These are phyloP conservation scores for Sinocyclocheilus anshuiensis DNA, from an alignment of 2,113 vertebrate genomes.

Conservation along the genomic window DNA sequence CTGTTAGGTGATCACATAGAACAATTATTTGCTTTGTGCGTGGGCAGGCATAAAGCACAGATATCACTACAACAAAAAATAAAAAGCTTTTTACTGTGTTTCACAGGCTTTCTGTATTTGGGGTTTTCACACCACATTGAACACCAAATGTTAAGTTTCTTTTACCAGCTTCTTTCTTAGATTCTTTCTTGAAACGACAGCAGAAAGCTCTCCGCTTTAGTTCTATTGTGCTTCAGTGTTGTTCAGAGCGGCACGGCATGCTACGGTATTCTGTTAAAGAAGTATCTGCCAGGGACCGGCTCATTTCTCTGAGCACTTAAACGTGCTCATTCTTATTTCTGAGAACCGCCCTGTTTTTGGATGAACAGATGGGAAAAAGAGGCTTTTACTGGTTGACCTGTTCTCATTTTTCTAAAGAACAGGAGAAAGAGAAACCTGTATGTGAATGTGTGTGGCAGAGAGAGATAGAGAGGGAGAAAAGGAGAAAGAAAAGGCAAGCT, in stretches of 20 bases:
- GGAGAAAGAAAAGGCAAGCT: neutral
- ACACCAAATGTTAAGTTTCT: conserved; percentile 13
- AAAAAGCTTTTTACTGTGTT: neutral
- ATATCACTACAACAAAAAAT: conserved; percentile 11
- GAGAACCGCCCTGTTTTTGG: neutral
- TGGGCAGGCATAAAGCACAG: neutral
- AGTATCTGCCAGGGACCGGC: conserved; percentile 7
- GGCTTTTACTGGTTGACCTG: conserved; percentile 24
- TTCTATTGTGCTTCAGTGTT: conserved; percentile 6
- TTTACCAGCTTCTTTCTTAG: neutral
- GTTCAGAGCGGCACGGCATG: neutral
- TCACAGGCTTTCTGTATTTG: conserved; percentile 18
- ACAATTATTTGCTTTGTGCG: conserved; percentile 32
- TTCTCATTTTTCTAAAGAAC: conserved; percentile 20
- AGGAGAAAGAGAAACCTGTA: neutral
- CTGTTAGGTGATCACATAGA: conserved; percentile 20
- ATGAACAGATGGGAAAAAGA: neutral
- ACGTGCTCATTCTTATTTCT: neutral
- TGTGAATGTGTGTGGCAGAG: neutral
- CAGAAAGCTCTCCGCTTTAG: neutral
- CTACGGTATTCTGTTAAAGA: neutral
- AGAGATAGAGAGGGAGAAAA: neutral
- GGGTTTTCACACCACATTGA: conserved; percentile 26
- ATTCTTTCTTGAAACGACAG: neutral
- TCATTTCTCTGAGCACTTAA: conserved; percentile 17